Evolutionary conservation across 2,113 vertebrate genomes (phyloP).

Genomic region (Prietella phreatophila): DNA sequence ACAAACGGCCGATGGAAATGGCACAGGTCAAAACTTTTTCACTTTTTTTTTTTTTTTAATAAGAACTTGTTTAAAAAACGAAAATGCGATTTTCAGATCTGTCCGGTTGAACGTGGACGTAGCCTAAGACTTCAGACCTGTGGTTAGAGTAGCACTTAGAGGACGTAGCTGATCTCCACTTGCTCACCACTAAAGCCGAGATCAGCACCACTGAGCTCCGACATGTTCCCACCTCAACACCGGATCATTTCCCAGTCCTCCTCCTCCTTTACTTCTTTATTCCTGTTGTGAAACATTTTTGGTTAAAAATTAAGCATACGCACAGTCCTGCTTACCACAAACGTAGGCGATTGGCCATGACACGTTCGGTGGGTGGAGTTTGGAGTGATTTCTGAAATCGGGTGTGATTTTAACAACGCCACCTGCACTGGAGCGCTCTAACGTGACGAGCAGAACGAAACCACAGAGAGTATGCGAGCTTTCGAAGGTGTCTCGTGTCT

Average conservation of each 20-base stretch:
- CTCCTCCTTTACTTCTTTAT: neutral
- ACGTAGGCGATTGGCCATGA: neutral
- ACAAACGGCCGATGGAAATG: too few species aligned
- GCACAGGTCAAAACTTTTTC: too few species aligned
- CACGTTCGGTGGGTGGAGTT: neutral
- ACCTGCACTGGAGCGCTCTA: neutral
- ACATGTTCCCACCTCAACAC: neutral
- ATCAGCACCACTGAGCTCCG: neutral
- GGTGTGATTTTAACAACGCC: neutral
- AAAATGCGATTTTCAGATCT: too few species aligned
- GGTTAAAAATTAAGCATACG: neutral
- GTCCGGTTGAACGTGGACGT: too few species aligned
- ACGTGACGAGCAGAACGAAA: neutral
- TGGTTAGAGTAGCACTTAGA: neutral
- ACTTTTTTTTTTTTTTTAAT: too few species aligned
- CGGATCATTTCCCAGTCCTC: neutral
- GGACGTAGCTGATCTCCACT: neutral
- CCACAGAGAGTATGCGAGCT: too few species aligned
- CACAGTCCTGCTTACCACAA: neutral
- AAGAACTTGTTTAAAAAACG: too few species aligned
- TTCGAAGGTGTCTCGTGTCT: neutral
- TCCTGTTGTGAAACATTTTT: neutral
- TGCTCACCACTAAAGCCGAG: neutral
- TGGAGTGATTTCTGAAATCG: neutral
- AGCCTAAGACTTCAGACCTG: neutral